A percentile compares a stretch with the other conserved stretches of the same genome.
Evolutionary conservation across 2,113 vertebrate species (phyloP).

Genomic region (Columba janthina): DNA sequence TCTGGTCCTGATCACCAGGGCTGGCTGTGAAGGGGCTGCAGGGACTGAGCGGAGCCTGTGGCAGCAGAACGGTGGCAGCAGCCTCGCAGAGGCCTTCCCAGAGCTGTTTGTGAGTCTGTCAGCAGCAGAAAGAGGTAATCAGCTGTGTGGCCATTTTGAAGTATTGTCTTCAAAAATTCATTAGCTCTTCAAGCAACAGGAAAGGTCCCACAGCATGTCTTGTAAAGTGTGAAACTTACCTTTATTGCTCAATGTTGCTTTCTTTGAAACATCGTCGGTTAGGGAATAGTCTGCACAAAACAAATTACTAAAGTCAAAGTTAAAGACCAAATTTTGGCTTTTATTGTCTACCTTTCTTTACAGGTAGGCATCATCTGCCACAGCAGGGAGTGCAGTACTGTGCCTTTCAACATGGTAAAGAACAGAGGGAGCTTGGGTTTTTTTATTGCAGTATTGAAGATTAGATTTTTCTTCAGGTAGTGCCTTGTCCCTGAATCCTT

Average conservation of each 20-base stretch:
- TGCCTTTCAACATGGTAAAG: neutral
- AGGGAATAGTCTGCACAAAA: neutral
- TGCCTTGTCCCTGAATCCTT: neutral
- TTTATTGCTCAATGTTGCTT: neutral
- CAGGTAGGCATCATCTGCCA: neutral
- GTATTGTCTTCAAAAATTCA: neutral
- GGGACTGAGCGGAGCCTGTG: neutral
- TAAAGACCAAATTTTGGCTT: neutral
- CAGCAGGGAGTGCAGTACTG: neutral
- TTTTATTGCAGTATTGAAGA: neutral
- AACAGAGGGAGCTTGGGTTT: neutral
- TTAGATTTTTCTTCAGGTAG: neutral
- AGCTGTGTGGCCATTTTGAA: neutral
- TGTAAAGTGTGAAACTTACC: neutral
- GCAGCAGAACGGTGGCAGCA: neutral
- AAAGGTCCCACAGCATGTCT: neutral
- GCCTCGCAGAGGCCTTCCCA: neutral
- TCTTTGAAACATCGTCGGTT: neutral
- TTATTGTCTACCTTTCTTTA: neutral
- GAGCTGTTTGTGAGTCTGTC: neutral
- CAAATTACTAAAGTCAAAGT: neutral
- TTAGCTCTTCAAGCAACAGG: neutral
- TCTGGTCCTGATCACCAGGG: rapidly evolving
- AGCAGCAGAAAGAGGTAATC: neutral
- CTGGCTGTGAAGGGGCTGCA: neutral